Evolutionary conservation across 1,140 invertebrate species (phyloP).

Genomic region (Papilio machaon): DNA sequence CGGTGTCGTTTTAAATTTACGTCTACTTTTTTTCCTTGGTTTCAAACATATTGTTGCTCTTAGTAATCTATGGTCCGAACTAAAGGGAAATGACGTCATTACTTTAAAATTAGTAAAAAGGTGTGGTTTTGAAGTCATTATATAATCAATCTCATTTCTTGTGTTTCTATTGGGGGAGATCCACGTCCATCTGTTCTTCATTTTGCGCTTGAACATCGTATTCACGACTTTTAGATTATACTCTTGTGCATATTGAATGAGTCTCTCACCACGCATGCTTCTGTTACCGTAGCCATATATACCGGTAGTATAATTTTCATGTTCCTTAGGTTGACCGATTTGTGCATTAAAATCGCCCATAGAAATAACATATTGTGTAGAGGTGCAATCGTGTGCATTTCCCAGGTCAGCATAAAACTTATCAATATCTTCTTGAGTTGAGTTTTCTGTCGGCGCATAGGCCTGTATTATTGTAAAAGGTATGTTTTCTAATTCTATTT

Average conservation of each 20-base stretch:
- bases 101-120: constrained; percentile 50
- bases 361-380: constrained; percentile 42
- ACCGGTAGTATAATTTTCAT: constrained; percentile 42
- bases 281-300: constrained; percentile 47
- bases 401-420: constrained; percentile 48
- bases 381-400: constrained; percentile 45
- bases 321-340: constrained; percentile 44
- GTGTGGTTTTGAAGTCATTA: constrained; percentile 50
- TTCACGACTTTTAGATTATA: constrained; percentile 53
- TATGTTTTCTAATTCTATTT: constrained; percentile 46
- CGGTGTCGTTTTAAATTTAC: constrained; percentile 44
- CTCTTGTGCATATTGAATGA: constrained; percentile 52
- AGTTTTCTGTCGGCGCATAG: constrained; percentile 51
- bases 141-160: constrained; percentile 58
- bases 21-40: constrained; percentile 46
- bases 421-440: constrained; percentile 49
- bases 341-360: constrained; percentile 54
- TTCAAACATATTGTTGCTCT: constrained; percentile 49
- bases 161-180: constrained; percentile 55
- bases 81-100: constrained; percentile 44
- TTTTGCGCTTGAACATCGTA: constrained; percentile 56
- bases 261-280: constrained; percentile 45
- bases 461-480: constrained; percentile 50
- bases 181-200: constrained; percentile 54
- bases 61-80: constrained; percentile 52